These are phyloP conservation scores for Hyaena hyaena DNA, from an alignment of 2,113 vertebrate genomes.

Conservation along the genomic window DNA sequence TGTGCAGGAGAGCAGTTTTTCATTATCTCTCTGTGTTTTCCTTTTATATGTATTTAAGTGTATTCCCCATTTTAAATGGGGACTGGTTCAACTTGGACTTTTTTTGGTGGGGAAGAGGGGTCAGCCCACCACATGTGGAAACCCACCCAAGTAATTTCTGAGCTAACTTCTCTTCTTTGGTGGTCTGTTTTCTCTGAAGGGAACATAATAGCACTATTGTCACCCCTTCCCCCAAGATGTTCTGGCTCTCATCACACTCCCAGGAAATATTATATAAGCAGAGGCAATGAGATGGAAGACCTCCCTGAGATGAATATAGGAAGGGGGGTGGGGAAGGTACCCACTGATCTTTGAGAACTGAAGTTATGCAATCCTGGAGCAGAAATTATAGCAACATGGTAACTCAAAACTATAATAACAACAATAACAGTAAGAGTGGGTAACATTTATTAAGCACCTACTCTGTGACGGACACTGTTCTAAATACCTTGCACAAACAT, in stretches of 20 bases:
- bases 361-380: not conserved
- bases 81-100: constrained; percentile 55
- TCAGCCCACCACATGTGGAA: not conserved
- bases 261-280: not conserved
- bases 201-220: not conserved
- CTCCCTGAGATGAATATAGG: too few species aligned
- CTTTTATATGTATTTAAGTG: constrained; percentile 39
- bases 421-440: too few species aligned
- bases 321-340: not conserved
- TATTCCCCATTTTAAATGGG: constrained; percentile 40
- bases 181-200: not conserved
- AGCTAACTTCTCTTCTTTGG: not conserved
- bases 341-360: not conserved
- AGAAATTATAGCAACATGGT: not conserved
- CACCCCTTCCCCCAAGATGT: not conserved
- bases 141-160: not conserved
- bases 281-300: not conserved
- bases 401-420: not conserved
- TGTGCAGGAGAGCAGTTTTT: constrained; percentile 62
- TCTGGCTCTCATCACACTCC: not conserved
- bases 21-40: constrained; percentile 71
- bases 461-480: not conserved
- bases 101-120: not conserved
- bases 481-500: not conserved
- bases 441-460: not conserved